Percentiles rank a stretch among this genome's conserved stretches.
phyloP scores from a whole-genome alignment of 1,140 invertebrate species.

The Ceratina japonica region DNA sequence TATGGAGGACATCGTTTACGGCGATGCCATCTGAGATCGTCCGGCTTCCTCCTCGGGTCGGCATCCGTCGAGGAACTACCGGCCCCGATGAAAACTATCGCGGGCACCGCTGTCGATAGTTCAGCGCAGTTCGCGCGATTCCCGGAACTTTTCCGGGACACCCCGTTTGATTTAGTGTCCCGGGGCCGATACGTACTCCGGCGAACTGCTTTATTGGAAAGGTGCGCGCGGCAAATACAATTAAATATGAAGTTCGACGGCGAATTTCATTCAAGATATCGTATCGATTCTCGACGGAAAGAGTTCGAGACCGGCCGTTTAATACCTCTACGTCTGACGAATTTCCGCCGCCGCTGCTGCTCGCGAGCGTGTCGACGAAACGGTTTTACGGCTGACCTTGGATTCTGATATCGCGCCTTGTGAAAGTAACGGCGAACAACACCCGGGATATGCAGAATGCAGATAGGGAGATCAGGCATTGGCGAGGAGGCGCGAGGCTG shows the following conservation, averaged over 20 bases:
- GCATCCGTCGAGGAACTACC: neutral
- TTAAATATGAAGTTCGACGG: slow-evolving; percentile 8
- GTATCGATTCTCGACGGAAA: no score
- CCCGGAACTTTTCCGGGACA: slow-evolving; percentile 12
- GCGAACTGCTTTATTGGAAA: neutral
- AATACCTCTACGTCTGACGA: no score
- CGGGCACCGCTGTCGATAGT: slow-evolving; percentile 5
- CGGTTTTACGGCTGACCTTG: neutral
- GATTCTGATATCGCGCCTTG: neutral
- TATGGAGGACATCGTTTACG: neutral
- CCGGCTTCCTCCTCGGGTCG: neutral
- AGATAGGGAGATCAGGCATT: neutral
- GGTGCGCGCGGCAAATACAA: slow-evolving; percentile 1
- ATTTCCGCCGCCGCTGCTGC: no score
- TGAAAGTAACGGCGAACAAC: slow-evolving; percentile 8
- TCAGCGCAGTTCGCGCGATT: neutral
- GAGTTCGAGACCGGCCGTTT: no score
- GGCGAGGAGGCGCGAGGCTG: neutral
- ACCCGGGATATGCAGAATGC: neutral
- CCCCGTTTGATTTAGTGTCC: slow-evolving; percentile 16
- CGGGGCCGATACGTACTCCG: neutral
- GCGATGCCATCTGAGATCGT: slow-evolving; percentile 4
- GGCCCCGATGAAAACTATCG: slow-evolving; percentile 19
- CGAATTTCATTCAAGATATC: neutral
- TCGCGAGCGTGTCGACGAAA: no score